Evolutionary conservation across 2,113 vertebrate species (phyloP).

Genomic region (Benitochromis conjunctus): DNA sequence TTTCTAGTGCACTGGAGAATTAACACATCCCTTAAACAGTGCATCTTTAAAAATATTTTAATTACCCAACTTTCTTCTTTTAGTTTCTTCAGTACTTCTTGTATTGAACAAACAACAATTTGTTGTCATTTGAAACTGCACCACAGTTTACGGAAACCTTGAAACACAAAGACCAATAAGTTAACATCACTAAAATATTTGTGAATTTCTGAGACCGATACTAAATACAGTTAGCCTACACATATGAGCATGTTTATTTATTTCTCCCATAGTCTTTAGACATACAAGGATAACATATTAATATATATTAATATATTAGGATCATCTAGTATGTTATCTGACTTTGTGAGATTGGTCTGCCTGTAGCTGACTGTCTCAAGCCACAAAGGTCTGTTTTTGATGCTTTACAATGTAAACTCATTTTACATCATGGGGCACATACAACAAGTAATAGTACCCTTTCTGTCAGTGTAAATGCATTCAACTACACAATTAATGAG

Average conservation of each 20-base stretch:
- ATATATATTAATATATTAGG: background rate
- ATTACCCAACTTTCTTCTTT: background rate
- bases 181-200: background rate
- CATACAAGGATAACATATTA: background rate
- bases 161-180: background rate
- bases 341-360: background rate
- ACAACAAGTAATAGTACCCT: background rate
- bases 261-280: background rate
- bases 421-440: background rate
- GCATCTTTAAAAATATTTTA: background rate
- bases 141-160: background rate
- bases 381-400: no score
- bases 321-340: background rate
- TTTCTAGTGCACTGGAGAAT: background rate
- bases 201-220: background rate
- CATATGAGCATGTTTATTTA: background rate
- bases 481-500: background rate
- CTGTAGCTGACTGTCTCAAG: background rate
- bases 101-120: background rate
- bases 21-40: background rate
- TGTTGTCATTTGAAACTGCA: background rate
- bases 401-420: no score
- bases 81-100: no score
- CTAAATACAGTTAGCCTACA: background rate
- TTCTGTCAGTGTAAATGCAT: no score